These are phyloP conservation scores for Branchellion lobata DNA, from an alignment of 2,888 invertebrate species.

Conservation along the genomic window DNA sequence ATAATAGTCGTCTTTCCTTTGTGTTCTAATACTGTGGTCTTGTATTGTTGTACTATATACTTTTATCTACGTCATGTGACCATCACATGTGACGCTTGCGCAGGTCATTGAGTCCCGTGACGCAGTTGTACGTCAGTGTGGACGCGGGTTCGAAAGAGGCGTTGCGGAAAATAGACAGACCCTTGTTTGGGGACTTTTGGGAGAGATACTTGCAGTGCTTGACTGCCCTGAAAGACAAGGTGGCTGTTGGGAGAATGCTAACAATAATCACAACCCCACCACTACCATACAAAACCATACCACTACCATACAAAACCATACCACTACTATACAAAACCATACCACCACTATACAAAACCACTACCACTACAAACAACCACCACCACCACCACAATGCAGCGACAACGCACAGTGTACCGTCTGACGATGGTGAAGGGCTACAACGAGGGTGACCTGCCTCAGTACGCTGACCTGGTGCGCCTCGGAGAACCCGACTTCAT, in stretches of 20 bases:
- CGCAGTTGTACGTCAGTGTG: constrained; percentile 68
- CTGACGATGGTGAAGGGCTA: constrained; percentile 67
- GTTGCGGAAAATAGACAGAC: constrained; percentile 67
- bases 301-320: too few relatives aligned
- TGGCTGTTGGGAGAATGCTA: constrained; percentile 40
- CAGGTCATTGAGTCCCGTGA: constrained; percentile 65
- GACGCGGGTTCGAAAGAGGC: constrained; percentile 67
- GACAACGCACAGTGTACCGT: constrained; percentile 68
- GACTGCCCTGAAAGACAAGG: constrained; percentile 64
- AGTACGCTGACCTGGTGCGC: constrained; percentile 66
- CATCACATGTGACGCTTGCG: too few relatives aligned
- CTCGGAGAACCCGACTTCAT: constrained; percentile 68
- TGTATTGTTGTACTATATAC: too few relatives aligned
- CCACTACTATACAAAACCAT: too few relatives aligned
- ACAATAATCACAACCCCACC: too few relatives aligned
- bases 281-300: too few relatives aligned
- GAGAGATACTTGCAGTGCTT: constrained; percentile 66
- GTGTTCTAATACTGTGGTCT: too few relatives aligned
- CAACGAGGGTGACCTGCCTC: constrained; percentile 67
- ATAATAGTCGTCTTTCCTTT: too few relatives aligned
- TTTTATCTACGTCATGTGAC: too few relatives aligned
- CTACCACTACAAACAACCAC: too few relatives aligned
- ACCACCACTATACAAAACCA: too few relatives aligned
- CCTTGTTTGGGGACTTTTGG: constrained; percentile 68
- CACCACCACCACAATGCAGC: constrained; percentile 53